Evolutionary conservation across 2,113 vertebrate genomes (phyloP), one percentile per base, ranked within the genome.

Genomic region (Seriola quinqueradiata): DNA sequence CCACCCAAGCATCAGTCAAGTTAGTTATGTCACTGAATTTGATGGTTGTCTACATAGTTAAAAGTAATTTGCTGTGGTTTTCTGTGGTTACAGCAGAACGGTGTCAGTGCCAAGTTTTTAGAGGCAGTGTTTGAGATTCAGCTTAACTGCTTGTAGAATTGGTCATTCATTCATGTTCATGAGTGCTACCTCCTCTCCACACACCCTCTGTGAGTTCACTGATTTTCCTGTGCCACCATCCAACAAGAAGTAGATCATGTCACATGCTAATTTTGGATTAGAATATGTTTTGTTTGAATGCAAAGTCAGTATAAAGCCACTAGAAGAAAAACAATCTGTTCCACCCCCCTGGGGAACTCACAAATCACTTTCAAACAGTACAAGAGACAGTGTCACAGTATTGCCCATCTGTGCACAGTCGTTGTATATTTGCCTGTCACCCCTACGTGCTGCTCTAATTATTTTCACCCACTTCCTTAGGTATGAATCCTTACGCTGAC

Each of bases 381-480:
- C 2, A 55, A 3, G 17, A 23, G 25, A 2, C n/a, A 46, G 9
- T 40, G 5, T 46, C 14, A 23, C 21, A 36, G 34, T 36, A 4
- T 36, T 5, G 6, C 34, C 34, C 34, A 36, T 36, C 34, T 36
- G 34, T 28, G 25, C 25, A 36, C 34, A 8, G 7, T 73, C 2
- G 6, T 13, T 61, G 75, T 44, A n/a, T 50, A 70, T 79, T 42
- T 78, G 23, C 23, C 36, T 46, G 23, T 71, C 52, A n/a, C 17
- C 42, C 9, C 16, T 1, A 36, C 21, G 12, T 21, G 0, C 10
- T 25, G 44, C 17, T 66, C 50, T 89, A 40, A 84, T 55, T 71
- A n/a, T 77, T 75, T 86, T 67, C 34, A 8, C 5, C 11, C 19
- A 23, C 57, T 69, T 75, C 42, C 34, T 65, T 67, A 93, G 92